Percentiles rank a stretch among this genome's conserved stretches.
Evolutionary conservation across 1,140 invertebrate genomes (phyloP).

Genomic region (Telenomus remus): DNA sequence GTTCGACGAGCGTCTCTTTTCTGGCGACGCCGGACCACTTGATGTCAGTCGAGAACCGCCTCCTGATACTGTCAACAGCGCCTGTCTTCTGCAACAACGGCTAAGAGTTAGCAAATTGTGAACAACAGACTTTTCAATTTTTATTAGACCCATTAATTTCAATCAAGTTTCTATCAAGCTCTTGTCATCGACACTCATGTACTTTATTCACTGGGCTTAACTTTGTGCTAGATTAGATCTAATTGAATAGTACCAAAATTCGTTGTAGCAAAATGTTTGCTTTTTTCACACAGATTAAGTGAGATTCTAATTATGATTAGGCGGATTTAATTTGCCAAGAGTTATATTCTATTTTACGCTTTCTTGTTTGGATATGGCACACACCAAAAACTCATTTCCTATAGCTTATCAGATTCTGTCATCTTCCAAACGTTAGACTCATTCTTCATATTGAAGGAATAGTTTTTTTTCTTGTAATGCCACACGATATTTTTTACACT

Average conservation of each 20-base stretch:
- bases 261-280: neutral
- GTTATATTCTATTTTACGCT: no score
- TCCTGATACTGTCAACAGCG: constrained; percentile 73
- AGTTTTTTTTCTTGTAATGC: no score
- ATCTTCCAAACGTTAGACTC: no score
- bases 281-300: constrained; percentile 4
- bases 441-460: no score
- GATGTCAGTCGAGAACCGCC: constrained; percentile 70
- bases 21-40: constrained; percentile 84
- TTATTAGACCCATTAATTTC: no score
- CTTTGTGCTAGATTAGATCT: neutral
- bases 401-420: no score
- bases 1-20: constrained; percentile 80
- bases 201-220: neutral
- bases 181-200: no score
- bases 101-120: constrained; percentile 70
- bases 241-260: neutral
- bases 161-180: no score
- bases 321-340: constrained; percentile 7
- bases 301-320: constrained; percentile 20
- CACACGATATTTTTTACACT: no score
- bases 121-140: no score
- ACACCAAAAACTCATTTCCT: no score
- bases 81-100: constrained; percentile 81
- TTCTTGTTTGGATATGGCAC: no score